phyloP scores from a whole-genome alignment of 1,140 invertebrate species.

The Conus betulinus region DNA sequence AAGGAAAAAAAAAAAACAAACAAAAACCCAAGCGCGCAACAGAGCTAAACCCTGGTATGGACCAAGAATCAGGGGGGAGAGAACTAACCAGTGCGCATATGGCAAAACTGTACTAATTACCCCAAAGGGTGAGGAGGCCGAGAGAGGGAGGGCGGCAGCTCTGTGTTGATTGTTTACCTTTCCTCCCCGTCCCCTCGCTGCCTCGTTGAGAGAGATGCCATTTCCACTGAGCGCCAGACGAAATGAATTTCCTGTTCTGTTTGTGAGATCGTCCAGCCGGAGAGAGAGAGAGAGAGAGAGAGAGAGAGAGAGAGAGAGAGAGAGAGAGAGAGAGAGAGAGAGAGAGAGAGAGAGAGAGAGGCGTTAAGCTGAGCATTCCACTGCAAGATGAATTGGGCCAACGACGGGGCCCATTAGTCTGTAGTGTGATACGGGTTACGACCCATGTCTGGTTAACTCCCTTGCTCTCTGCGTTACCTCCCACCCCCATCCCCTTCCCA shows the following conservation, averaged over 20 bases:
- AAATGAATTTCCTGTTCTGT: constrained; percentile 24
- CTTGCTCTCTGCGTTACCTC: not conserved
- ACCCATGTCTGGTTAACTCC: too few species aligned
- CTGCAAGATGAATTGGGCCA: not conserved
- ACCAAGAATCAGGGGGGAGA: too few species aligned
- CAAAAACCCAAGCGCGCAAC: too few species aligned
- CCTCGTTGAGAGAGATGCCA: not conserved
- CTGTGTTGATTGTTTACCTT: not conserved
- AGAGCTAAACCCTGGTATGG: too few species aligned
- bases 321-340: too few species aligned
- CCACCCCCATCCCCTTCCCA: not conserved
- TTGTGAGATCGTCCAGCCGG: not conserved
- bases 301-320: too few species aligned
- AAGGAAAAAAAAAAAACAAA: too few species aligned
- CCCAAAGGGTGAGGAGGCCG: too few species aligned
- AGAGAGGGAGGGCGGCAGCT: too few species aligned
- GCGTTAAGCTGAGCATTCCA: not conserved
- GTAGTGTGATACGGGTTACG: too few species aligned
- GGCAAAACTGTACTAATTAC: not conserved
- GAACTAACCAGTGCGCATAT: not conserved
- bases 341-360: too few species aligned
- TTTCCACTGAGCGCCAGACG: not conserved
- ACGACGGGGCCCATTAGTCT: not conserved
- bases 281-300: too few species aligned
- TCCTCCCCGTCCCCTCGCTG: not conserved